Percentiles rank a stretch among this genome's conserved stretches.
phyloP scores from a whole-genome alignment of 1,140 invertebrate species.

The Drosophila neocordata region DNA sequence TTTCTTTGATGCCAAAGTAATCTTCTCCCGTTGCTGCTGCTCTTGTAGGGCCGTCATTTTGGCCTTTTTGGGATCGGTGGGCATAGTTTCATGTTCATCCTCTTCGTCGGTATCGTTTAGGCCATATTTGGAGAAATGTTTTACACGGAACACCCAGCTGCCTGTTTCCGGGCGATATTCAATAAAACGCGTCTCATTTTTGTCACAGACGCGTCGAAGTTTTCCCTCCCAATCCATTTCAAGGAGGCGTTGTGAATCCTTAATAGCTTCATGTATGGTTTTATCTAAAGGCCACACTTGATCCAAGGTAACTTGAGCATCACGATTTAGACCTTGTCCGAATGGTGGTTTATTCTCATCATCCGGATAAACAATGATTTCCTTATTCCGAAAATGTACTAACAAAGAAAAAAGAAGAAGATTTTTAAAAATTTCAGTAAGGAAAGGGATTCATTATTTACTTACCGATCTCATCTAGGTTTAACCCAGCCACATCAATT shows the following conservation, averaged over 20 bases:
- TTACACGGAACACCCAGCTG: conserved; percentile 97
- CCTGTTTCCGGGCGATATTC: conserved; percentile 98
- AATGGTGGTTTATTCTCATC: conserved; percentile 89
- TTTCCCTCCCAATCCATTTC: conserved; percentile 95
- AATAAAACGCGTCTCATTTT: conserved; percentile 94
- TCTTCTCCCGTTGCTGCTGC: conserved; percentile 57
- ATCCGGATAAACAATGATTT: conserved; percentile 89
- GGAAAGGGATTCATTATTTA: background rate
- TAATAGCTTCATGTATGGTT: conserved; percentile 90
- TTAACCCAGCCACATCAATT: conserved; percentile 94
- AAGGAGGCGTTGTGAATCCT: conserved; percentile 89
- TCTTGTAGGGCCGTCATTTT: conserved; percentile 56
- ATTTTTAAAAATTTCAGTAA: background rate
- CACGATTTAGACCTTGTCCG: conserved; percentile 94
- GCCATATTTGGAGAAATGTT: conserved; percentile 99
- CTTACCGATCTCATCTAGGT: conserved; percentile 92
- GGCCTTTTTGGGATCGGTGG: conserved; percentile 78
- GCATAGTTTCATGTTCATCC: conserved; percentile 84
- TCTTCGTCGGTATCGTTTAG: conserved; percentile 91
- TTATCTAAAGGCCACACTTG: conserved; percentile 97
- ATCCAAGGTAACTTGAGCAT: conserved; percentile 96
- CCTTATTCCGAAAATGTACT: conserved; percentile 90
- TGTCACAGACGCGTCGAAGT: conserved; percentile 91
- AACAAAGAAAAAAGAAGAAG: conserved; percentile 17
- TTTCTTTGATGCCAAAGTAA: conserved; percentile 62